Percentiles rank a stretch among this genome's conserved stretches.
Conservation (phyloP, 2,797 vertebrate species). For the Rhadinocentrus ornatus region DNA sequence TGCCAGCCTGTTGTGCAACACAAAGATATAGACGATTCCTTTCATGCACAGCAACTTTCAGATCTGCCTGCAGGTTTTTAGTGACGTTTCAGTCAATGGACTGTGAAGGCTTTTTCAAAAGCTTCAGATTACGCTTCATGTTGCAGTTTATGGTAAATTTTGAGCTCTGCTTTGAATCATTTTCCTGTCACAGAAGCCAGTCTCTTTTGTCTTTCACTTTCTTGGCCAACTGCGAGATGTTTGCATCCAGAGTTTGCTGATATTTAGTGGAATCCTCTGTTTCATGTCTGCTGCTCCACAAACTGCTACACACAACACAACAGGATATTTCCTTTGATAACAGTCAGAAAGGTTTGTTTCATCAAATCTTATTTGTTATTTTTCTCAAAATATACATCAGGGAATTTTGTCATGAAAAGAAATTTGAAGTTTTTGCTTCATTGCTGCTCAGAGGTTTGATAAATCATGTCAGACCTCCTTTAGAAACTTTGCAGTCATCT, state of each 20-base stretch:
- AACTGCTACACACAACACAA: not conserved
- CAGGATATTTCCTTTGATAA: not conserved
- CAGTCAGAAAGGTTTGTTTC: not conserved
- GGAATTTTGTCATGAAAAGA: not conserved
- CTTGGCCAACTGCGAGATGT: no score
- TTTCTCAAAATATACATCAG: not conserved
- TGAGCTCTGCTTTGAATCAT: conserved; percentile 1
- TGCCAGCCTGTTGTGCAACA: conserved; percentile 7
- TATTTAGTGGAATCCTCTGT: not conserved
- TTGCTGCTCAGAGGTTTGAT: not conserved
- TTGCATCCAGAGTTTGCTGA: not conserved
- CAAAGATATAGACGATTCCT: not conserved
- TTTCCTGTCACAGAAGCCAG: not conserved
- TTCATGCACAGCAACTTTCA: not conserved
- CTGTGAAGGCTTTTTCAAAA: not conserved
- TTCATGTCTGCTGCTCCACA: not conserved
- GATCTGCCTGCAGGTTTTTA: not conserved
- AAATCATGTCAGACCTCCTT: not conserved
- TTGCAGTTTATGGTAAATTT: not conserved
- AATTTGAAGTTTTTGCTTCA: not conserved
- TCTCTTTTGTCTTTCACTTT: conserved; percentile 12
- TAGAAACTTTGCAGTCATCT: not conserved
- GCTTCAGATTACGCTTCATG: not conserved
- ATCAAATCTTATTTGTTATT: not conserved
- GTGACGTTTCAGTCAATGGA: not conserved